A percentile compares a stretch with the other conserved stretches of the same genome.
Conservation (phyloP, 2,113 vertebrate species). For the Rhea pennata region DNA sequence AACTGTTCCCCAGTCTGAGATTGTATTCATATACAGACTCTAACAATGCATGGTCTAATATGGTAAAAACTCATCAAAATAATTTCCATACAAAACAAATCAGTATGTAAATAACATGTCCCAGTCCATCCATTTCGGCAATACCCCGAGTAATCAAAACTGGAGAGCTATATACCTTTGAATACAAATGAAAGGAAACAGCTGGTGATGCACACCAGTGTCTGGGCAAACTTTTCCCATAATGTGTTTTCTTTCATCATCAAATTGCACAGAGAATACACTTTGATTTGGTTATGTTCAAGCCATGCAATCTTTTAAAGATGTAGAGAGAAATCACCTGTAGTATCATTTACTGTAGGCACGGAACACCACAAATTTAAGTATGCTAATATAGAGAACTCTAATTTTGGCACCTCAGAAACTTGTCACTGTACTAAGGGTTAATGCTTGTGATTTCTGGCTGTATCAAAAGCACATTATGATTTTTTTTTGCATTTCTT, state of each 20-base stretch:
- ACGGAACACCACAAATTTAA: background rate
- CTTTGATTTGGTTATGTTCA: background rate
- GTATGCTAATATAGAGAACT: background rate
- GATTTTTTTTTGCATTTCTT: background rate
- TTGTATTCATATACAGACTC: background rate
- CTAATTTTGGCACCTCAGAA: background rate
- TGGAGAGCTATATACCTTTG: background rate
- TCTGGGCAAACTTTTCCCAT: background rate
- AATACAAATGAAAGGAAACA: constrained; percentile 58
- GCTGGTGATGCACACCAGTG: background rate
- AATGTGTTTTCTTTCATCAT: constrained; percentile 1
- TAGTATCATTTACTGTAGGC: background rate
- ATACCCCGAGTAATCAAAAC: constrained; percentile 34
- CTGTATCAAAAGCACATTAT: background rate
- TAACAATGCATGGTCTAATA: background rate
- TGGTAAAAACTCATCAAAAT: constrained; percentile 56
- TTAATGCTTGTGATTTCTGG: background rate
- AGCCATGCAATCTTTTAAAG: background rate
- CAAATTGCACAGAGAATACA: background rate
- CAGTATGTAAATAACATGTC: constrained; percentile 56
- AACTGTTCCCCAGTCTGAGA: background rate
- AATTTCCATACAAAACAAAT: constrained; percentile 60
- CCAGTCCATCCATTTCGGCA: constrained; percentile 46
- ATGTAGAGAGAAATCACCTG: background rate
- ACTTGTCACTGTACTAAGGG: background rate